Evolutionary conservation across 2,888 invertebrate genomes (phyloP).

Genomic region (Eupithecia pulchellata): DNA sequence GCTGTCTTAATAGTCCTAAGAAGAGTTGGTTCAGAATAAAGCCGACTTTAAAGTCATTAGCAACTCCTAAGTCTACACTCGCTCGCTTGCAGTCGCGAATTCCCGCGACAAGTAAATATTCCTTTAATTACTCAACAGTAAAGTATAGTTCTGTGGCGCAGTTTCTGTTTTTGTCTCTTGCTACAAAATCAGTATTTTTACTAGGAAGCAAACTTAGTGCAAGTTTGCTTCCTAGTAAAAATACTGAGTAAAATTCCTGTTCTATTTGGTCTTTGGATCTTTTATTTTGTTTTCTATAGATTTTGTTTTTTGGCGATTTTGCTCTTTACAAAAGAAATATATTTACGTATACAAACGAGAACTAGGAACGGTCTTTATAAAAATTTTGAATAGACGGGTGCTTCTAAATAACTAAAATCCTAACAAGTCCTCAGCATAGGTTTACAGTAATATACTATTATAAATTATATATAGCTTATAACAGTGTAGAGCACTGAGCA

Average conservation of each 20-base stretch:
- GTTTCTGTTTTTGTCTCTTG: neutral
- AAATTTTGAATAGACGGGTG: too few relatives aligned
- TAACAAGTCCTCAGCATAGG: too few relatives aligned
- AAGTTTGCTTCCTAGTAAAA: neutral
- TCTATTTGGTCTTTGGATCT: too few relatives aligned
- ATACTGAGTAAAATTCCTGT: neutral
- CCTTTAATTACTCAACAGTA: neutral
- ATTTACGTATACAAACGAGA: too few relatives aligned
- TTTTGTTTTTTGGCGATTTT: neutral
- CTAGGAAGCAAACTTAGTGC: too few relatives aligned
- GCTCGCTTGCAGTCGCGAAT: neutral
- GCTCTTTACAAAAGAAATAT: too few relatives aligned
- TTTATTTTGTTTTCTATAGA: too few relatives aligned
- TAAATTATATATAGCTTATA: too few relatives aligned
- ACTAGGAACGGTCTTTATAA: too few relatives aligned
- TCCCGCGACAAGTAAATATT: neutral
- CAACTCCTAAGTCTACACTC: neutral
- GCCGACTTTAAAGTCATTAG: neutral
- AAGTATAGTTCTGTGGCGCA: neutral
- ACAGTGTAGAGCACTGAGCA: too few relatives aligned
- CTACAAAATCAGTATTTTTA: neutral
- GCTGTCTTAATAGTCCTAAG: neutral
- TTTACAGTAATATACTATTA: too few relatives aligned
- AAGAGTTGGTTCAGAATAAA: neutral
- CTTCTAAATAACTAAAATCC: too few relatives aligned